phyloP scores from a whole-genome alignment of 2,888 invertebrate genomes.

The Aspidiotus destructor region DNA sequence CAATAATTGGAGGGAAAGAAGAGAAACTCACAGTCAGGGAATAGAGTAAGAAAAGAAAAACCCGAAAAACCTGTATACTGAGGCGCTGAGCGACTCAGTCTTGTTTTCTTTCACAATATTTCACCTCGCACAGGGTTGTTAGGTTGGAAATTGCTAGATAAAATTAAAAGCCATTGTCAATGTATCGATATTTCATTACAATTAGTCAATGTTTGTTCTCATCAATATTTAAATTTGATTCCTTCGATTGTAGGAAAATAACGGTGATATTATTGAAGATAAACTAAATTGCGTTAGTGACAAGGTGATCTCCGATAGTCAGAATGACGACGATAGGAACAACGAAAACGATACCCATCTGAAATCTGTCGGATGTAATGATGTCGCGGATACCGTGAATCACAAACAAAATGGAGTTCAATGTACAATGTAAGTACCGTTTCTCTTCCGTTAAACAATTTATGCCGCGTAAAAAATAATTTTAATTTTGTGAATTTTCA shows the following conservation, averaged over 20 bases:
- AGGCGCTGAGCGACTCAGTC: no score
- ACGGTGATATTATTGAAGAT: slow-evolving; percentile 19
- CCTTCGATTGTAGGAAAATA: slow-evolving; percentile 11
- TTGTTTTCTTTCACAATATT: no score
- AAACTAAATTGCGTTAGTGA: slow-evolving; percentile 25
- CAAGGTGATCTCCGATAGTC: slow-evolving; percentile 25
- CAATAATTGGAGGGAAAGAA: no score
- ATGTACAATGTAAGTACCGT: slow-evolving; percentile 12
- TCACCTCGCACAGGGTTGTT: no score
- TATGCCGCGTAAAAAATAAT: background rate
- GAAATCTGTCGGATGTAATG: slow-evolving; percentile 13
- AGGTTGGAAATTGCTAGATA: no score
- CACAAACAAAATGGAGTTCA: slow-evolving; percentile 27
- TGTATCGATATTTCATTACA: background rate
- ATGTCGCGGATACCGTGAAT: slow-evolving; percentile 6
- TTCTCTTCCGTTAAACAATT: background rate
- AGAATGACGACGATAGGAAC: slow-evolving; percentile 2
- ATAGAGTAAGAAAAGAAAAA: no score
- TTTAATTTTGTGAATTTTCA: background rate
- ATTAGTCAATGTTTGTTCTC: background rate
- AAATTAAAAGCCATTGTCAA: no score
- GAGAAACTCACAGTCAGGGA: no score
- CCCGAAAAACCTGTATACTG: no score
- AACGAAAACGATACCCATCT: slow-evolving; percentile 8
- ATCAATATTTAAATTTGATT: slow-evolving; percentile 4